Conservation (phyloP, 2,888 invertebrate species). For the Hypomecis punctinalis region DNA sequence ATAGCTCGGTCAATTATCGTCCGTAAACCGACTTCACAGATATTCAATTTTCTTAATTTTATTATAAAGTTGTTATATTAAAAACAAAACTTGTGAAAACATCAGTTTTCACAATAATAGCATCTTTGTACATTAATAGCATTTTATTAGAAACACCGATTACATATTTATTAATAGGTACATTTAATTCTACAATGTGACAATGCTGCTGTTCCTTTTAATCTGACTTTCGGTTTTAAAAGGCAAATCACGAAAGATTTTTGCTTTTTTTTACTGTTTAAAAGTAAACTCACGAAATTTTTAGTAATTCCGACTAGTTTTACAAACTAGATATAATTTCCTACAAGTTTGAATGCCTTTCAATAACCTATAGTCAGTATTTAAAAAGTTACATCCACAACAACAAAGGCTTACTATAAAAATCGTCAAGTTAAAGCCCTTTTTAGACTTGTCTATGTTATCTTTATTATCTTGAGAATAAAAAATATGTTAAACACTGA, state of each 20-base stretch:
- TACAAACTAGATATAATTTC: too few species aligned
- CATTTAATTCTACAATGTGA: conserved; percentile 10
- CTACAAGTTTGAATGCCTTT: neutral
- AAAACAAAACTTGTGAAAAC: too few species aligned
- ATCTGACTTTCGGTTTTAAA: neutral
- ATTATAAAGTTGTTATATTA: too few species aligned
- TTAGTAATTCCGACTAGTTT: too few species aligned
- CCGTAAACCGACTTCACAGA: too few species aligned
- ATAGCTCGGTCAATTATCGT: too few species aligned
- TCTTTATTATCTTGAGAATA: neutral
- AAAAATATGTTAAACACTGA: neutral
- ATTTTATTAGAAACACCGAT: conserved; percentile 24
- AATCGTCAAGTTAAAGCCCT: conserved; percentile 5
- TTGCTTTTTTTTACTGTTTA: neutral
- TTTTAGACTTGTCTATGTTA: too few species aligned
- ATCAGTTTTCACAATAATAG: conserved; percentile 11
- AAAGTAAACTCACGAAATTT: too few species aligned
- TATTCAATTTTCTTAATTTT: too few species aligned
- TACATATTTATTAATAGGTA: conserved; percentile 14
- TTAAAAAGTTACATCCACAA: neutral
- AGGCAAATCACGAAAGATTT: neutral
- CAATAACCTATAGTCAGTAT: neutral
- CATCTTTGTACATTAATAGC: conserved; percentile 31
- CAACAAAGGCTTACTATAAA: neutral
- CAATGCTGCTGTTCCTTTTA: conserved; percentile 9